Evolutionary conservation across 2,797 vertebrate genomes (phyloP).

Genomic region (Malurus leucopterus): DNA sequence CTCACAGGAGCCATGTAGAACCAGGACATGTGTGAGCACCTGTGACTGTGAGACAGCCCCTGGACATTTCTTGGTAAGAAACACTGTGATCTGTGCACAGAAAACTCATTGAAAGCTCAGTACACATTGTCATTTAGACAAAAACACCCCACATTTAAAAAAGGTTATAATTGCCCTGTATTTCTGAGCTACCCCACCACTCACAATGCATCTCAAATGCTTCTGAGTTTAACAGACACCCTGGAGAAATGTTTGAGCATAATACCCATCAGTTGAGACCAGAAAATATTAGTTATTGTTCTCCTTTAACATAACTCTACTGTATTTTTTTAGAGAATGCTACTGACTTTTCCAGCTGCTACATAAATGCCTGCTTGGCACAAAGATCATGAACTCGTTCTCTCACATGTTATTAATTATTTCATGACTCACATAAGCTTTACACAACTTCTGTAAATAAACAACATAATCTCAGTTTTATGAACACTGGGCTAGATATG

Average conservation of each 20-base stretch:
- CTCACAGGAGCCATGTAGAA: neutral
- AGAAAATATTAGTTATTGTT: neutral
- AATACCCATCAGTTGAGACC: neutral
- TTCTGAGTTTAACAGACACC: neutral
- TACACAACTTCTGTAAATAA: slow-evolving; percentile 5
- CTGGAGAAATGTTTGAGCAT: neutral
- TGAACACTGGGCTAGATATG: neutral
- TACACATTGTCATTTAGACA: neutral
- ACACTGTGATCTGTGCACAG: neutral
- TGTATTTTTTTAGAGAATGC: neutral
- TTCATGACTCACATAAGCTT: neutral
- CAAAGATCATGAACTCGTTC: neutral
- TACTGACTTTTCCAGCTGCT: neutral
- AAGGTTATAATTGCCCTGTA: neutral
- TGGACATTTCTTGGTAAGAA: neutral
- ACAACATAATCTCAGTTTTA: neutral
- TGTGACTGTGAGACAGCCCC: neutral
- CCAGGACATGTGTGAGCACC: neutral
- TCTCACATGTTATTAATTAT: neutral
- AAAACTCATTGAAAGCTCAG: neutral
- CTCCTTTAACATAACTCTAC: neutral
- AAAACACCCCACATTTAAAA: neutral
- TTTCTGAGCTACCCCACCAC: neutral
- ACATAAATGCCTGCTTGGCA: neutral
- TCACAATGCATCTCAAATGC: neutral